Conservation (phyloP, 2,797 vertebrate genomes). For the Coregonus sp. region DNA sequence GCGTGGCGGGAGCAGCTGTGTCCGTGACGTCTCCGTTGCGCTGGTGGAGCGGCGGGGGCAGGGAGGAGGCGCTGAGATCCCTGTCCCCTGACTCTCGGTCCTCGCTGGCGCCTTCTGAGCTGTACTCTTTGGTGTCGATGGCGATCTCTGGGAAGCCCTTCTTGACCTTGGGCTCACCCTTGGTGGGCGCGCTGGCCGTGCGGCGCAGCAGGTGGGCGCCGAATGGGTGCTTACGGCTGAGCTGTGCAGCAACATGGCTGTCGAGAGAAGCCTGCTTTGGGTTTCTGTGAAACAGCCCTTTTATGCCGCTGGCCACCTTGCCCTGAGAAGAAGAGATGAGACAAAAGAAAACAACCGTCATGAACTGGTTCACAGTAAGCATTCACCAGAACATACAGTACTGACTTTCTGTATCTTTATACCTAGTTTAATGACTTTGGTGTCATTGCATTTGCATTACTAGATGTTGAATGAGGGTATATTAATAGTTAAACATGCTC, state of each 20-base stretch:
- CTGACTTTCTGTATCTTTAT: background rate
- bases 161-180: slow-evolving; percentile 89
- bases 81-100: slow-evolving; percentile 78
- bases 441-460: slow-evolving; percentile 30
- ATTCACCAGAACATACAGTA: slow-evolving; percentile 9
- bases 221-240: slow-evolving; percentile 88
- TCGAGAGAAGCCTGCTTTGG: slow-evolving; percentile 98
- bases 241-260: slow-evolving; percentile 97
- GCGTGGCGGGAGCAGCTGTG: slow-evolving; percentile 35
- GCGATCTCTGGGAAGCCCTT: slow-evolving; percentile 88
- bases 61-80: slow-evolving; percentile 51
- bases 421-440: slow-evolving; percentile 16
- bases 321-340: slow-evolving; percentile 73
- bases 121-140: slow-evolving; percentile 85
- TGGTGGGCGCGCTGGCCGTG: slow-evolving; percentile 95
- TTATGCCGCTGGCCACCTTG: slow-evolving; percentile 91
- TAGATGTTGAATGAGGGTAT: background rate
- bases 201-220: slow-evolving; percentile 91
- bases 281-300: slow-evolving; percentile 97
- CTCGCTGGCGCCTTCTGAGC: slow-evolving; percentile 83
- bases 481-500: slow-evolving; percentile 49
- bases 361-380: slow-evolving; percentile 33
- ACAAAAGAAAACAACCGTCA: slow-evolving; percentile 30
- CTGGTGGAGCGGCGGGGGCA: slow-evolving; percentile 53
- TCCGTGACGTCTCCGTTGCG: slow-evolving; percentile 50